Conservation (phyloP, 2,888 invertebrate genomes). For the Hymenopus coronatus region DNA sequence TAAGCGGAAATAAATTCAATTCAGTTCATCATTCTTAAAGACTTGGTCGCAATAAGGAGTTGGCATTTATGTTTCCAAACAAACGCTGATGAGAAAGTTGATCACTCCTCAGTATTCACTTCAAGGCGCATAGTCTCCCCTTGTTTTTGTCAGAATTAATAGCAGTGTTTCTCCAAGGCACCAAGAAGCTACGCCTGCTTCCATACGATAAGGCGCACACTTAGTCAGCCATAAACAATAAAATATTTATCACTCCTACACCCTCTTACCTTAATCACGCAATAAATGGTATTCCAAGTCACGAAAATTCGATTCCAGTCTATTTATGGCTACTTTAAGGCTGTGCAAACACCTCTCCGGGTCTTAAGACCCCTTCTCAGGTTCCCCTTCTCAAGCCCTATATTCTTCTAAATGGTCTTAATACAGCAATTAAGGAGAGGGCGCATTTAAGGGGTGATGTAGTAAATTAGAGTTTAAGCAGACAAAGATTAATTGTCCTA, state of each 20-base stretch:
- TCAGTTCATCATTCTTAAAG: no score
- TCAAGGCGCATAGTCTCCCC: neutral
- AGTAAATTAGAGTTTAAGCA: neutral
- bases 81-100: neutral
- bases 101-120: neutral
- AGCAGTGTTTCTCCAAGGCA: neutral
- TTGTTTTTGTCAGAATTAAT: neutral
- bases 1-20: no score
- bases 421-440: neutral
- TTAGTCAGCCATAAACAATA: neutral
- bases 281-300: conserved; percentile 7
- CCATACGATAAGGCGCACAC: neutral
- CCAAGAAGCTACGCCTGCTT: neutral
- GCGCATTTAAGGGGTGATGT: neutral
- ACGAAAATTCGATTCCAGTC: neutral
- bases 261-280: neutral
- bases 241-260: neutral
- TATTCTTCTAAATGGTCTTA: neutral
- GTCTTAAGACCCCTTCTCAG: neutral
- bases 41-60: no score
- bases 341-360: neutral
- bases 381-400: neutral
- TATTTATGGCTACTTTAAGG: neutral
- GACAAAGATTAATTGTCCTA: no score
- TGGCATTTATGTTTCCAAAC: neutral